Evolutionary conservation across 2,113 vertebrate species (phyloP).

Genomic region (Pollachius pollachius): DNA sequence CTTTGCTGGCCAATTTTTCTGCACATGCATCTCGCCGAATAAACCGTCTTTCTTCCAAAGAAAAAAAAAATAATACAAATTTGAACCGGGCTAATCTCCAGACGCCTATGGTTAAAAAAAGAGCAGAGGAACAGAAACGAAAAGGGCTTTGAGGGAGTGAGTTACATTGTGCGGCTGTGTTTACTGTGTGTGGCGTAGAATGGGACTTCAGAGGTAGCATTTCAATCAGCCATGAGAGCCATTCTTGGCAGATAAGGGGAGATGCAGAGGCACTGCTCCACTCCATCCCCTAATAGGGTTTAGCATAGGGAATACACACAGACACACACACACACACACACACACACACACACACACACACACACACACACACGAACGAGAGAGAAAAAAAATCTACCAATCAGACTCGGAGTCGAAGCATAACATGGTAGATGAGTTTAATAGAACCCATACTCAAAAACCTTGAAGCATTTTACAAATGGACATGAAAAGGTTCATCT

Average conservation of each 20-base stretch:
- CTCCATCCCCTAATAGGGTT: too few species aligned
- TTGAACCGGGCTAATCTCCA: constrained; percentile 62
- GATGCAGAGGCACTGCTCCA: too few species aligned
- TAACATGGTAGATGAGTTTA: too few species aligned
- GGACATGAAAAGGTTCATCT: too few species aligned
- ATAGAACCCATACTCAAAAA: too few species aligned
- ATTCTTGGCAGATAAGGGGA: constrained; percentile 54
- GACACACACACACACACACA: too few species aligned
- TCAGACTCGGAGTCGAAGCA: too few species aligned
- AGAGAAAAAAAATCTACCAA: too few species aligned
- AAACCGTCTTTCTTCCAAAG: constrained; percentile 47
- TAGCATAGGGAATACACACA: too few species aligned
- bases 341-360: too few species aligned
- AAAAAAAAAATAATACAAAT: constrained; percentile 51
- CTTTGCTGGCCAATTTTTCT: constrained; percentile 59
- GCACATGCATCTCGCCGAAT: constrained; percentile 46
- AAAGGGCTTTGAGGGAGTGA: constrained; percentile 59
- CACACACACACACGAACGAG: too few species aligned
- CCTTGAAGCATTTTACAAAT: too few species aligned
- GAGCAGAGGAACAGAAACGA: constrained; percentile 23
- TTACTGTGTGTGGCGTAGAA: constrained; percentile 65
- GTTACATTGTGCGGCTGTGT: constrained; percentile 57
- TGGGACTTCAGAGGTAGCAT: constrained; percentile 61
- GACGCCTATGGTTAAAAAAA: constrained; percentile 54
- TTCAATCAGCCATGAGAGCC: constrained; percentile 68